These are phyloP conservation scores for Iselma pallidipennis DNA, from an alignment of 2,888 invertebrate species.

Conservation along the genomic window DNA sequence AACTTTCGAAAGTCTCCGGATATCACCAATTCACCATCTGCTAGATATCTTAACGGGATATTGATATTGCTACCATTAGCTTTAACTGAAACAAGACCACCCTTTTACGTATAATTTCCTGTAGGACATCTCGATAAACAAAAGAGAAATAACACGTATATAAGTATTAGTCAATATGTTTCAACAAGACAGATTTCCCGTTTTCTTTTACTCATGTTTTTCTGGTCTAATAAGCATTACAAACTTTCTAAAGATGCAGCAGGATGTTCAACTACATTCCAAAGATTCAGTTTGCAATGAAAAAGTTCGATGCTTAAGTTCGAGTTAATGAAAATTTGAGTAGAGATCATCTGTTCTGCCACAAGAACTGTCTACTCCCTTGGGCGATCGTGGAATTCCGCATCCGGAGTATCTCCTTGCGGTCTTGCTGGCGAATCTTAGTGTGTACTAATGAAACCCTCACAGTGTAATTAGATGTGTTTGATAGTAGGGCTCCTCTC, in stretches of 20 bases:
- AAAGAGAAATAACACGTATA: no score
- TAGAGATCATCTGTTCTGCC: not conserved
- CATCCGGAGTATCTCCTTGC: not conserved
- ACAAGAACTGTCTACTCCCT: not conserved
- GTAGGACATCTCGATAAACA: no score
- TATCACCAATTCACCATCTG: not conserved
- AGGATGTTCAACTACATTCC: not conserved
- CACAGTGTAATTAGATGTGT: conserved; percentile 36
- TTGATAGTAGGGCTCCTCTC: conserved; percentile 28
- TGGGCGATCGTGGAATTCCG: not conserved
- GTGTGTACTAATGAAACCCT: conserved; percentile 35
- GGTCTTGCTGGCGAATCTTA: conserved; percentile 19
- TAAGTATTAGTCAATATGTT: no score
- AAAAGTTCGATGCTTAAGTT: not conserved
- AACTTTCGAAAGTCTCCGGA: not conserved
- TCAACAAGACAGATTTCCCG: no score
- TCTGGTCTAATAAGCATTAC: not conserved
- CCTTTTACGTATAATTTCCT: no score
- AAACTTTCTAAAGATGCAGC: not conserved
- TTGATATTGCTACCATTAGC: not conserved
- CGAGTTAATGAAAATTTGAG: not conserved
- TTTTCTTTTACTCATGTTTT: no score
- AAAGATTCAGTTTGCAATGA: not conserved
- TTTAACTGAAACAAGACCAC: not conserved
- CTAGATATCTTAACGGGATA: not conserved